These are phyloP conservation scores for Petrolisthes manimaculis DNA, from an alignment of 2,888 invertebrate genomes.

Conservation along the genomic window DNA sequence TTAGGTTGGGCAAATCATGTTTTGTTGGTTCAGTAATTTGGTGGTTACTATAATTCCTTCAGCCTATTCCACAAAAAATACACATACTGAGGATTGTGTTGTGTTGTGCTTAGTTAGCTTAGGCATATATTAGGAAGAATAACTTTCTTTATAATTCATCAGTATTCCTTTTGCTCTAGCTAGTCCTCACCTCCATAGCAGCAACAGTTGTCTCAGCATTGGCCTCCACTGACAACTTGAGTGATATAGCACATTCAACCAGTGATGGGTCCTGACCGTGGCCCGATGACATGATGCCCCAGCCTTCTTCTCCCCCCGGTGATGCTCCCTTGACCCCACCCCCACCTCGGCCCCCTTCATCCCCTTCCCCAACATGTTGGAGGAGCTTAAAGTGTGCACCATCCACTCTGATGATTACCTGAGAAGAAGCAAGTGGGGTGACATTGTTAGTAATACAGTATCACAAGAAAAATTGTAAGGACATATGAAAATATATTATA, in stretches of 20 bases:
- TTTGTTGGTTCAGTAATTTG: no score
- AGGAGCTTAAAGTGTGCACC: conserved; percentile 59
- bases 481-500: no score
- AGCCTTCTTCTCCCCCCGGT: neutral
- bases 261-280: conserved; percentile 56
- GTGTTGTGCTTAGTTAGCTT: neutral
- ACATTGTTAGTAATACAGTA: no score
- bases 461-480: no score
- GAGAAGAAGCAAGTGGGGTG: neutral
- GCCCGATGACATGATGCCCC: neutral
- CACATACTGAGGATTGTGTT: no score
- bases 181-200: conserved; percentile 58
- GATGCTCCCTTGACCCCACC: neutral
- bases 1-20: no score
- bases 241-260: conserved; percentile 59
- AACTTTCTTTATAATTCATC: neutral
- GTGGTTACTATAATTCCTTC: no score
- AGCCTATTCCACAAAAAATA: no score
- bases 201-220: conserved; percentile 58
- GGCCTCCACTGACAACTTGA: conserved; percentile 61
- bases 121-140: neutral
- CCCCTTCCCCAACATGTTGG: conserved; percentile 52
- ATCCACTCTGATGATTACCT: conserved; percentile 17
- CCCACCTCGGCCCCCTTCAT: neutral
- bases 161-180: neutral